Base-by-base conservation (phyloP, 2,888 invertebrate genomes). In the Perithous albicinctus region DNA sequence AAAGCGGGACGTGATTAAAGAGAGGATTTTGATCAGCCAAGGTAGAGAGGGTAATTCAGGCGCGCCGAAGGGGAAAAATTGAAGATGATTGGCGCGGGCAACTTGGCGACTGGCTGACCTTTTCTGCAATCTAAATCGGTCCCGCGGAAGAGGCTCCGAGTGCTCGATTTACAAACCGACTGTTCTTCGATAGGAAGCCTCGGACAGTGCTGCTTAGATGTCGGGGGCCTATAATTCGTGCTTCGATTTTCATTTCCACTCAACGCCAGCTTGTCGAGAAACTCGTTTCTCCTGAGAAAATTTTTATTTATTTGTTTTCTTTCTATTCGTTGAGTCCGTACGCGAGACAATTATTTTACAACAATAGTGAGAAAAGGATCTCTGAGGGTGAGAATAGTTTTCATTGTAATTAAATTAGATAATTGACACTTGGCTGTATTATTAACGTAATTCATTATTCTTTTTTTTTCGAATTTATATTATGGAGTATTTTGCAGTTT, bases 81-180 rank as follows among this genome's bases (percentile, higher is more conserved):
- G 83, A 82, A 77, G 78, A 82, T 82, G 81, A 86, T 82, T 80
- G 87, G 85, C 78, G 81, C 86, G 84, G 83, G 86, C 86, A 83
- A 86, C 87, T 89, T 87, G 89, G 89, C 89, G 88, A 88, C 90
- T 88, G 87, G 83, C 86, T 91, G 92, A 92, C 92, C 91, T 91
- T 91, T 92, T 89, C 87, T 83, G 84, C 83, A 85, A n/a, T 89
- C 91, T 91, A 91, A 91, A 87, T 90, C 86, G 84, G 89, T 87
- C 84, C 84, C 84, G 81, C 88, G 87, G 89, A 88, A 89, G 88
- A 87, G 80, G 86, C 88, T 88, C 83, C 84, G 79, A 85, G 85
- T 78, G 78, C 85, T 84, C 77, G 83, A 80, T 85, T 80, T 78
- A 75, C 78, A 67, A 84, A 41, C n/a, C 84, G 83, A 74, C 70